A percentile compares a stretch with the other conserved stretches of the same genome.
These are phyloP conservation scores for Yponomeuta plumbellus DNA, from an alignment of 2,888 invertebrate genomes.

Conservation along the genomic window DNA sequence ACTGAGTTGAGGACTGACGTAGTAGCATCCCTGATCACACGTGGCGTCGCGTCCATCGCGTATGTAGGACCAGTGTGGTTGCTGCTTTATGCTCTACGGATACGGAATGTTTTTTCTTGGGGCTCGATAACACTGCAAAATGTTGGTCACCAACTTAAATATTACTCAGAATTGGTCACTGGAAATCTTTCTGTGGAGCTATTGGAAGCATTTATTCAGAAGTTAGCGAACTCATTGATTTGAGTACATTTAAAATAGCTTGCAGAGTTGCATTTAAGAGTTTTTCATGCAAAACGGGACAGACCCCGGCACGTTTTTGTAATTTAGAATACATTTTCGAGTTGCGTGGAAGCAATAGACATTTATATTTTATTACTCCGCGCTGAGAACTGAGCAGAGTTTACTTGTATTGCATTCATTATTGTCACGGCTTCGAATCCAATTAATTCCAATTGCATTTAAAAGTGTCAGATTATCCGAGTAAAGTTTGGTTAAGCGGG, in stretches of 20 bases:
- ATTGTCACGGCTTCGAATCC: constrained; percentile 3
- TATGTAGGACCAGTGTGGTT: too few relatives aligned
- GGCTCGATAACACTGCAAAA: too few relatives aligned
- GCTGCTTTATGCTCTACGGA: too few relatives aligned
- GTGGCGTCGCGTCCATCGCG: too few relatives aligned
- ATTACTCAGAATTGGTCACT: too few relatives aligned
- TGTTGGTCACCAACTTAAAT: too few relatives aligned
- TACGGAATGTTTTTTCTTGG: too few relatives aligned
- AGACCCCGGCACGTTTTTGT: background rate
- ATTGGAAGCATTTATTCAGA: too few relatives aligned
- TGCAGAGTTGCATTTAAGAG: background rate
- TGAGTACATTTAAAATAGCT: background rate
- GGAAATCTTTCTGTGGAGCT: too few relatives aligned
- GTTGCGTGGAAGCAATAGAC: background rate
- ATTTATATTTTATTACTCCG: background rate
- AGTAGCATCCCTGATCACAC: too few relatives aligned
- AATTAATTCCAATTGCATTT: constrained; percentile 44
- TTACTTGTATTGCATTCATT: background rate
- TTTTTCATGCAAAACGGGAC: background rate
- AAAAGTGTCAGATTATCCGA: constrained; percentile 61
- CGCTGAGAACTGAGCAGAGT: background rate
- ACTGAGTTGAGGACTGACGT: too few relatives aligned
- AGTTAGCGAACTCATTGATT: background rate
- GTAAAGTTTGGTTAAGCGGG: constrained; percentile 57
- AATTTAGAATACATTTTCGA: background rate